Base-by-base conservation (phyloP, 2,113 vertebrate species). In the Oreochromis aureus region DNA sequence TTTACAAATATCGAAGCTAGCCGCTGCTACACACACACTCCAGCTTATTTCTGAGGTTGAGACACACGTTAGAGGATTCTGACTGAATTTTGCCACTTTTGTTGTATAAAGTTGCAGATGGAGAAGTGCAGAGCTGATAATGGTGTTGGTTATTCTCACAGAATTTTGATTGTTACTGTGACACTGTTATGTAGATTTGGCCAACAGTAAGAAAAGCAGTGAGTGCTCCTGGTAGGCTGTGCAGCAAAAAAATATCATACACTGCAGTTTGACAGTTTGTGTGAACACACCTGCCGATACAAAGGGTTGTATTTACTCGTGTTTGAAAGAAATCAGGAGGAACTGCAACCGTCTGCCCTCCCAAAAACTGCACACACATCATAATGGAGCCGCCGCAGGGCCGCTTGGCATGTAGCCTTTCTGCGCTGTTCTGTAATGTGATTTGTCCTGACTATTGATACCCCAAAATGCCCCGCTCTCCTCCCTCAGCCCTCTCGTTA, bases 391-490 rank as follows among this genome's bases (percentile, higher is more conserved):
- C 92, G 94, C 96, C 93, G 95, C 85, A 95, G 96, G 96, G 94
- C 89, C 85, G 96, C 95, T 96, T 94, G 96, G 96, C 94, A 80
- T 90, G 95, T 89, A 91, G 82, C 87, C 95, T 96, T 96, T 96
- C 96, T 92, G 95, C 94, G 93, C 92, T 96, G 95, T 94, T 95
- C 96, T 95, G 91, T 98, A 97, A 98, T 98, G 97, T 97, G 97
- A 99, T 98, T 98, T 98, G 97, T 97, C 95, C 95, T 94, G 93
- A 94, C 96, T 96, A 97, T 97, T 97, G 97, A 98, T 98, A 98
- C 97, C 94, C 96, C 95, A 96, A 96, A 96, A 95, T 95, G 95
- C 96, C 96, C 96, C 89, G 91, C 94, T 95, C 95, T 94, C 89
- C 93, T 89, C 73, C 92, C 89, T 58, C 85, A 88, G 85, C 91